Evolutionary conservation across 2,113 vertebrate species (phyloP), one percentile per base, ranked within the genome.

Genomic region (Syngnathus floridae): DNA sequence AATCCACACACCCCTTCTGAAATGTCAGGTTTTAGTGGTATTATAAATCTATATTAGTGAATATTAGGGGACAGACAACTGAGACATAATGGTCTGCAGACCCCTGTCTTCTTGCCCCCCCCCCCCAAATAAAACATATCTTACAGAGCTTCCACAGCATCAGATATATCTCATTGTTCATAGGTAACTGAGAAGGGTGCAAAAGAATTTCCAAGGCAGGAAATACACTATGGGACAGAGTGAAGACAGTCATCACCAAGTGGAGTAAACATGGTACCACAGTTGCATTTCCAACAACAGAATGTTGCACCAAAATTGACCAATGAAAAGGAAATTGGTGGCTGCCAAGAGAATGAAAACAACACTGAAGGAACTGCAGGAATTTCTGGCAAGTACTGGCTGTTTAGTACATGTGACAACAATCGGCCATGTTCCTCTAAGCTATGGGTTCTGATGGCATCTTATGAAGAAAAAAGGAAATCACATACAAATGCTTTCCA

Each of bases 391-490:
- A 48, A 48, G 17, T 48, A 48, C 17, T 48, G 46, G 17, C 7
- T 48, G 46, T 48, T 48, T 48, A n/a, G 5, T n/a, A 48, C 17
- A 19, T n/a, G 7, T 48, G 46, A 1, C 17, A n/a, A 48, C 46
- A 51, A 60, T 67, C 72, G 56, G 75, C 67, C 77, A 57, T 62
- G 11, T 46, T 65, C 46, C 36, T 6, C 36, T 43, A 54, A 12
- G 7, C 1, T 26, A 54, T 11, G 12, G 51, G 9, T 10, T 22
- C 4, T 8, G n/a, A 9, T 26, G 21, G 51, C 21, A 26, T 14
- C 22, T 26, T 52, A 22, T 21, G 2, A 52, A 52, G 21, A 52
- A 52, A 2, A 22, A 52, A 22, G 12, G 11, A 10, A 52, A 9
- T 7, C 9, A 4, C 3, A 10, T 8, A 1, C 19, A 52, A 22